Evolutionary conservation across 2,888 invertebrate genomes (phyloP).

Genomic region (Nomada flava): DNA sequence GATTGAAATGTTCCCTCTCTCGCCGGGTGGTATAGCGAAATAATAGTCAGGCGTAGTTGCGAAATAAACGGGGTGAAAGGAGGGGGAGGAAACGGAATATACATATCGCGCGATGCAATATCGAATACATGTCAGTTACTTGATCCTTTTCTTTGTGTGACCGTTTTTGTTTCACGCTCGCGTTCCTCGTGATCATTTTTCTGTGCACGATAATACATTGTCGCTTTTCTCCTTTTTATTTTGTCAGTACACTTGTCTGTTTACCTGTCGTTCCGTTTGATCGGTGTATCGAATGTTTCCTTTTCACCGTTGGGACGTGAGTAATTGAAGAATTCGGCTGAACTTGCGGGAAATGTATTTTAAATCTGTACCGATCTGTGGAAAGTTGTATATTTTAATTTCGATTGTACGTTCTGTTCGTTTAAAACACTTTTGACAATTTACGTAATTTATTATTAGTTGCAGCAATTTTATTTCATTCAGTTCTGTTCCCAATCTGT

Average conservation of each 20-base stretch:
- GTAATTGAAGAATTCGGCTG: conserved; percentile 5
- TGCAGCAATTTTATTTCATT: too few relatives aligned
- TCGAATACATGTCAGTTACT: conserved; percentile 26
- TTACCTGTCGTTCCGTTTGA: conserved; percentile 21
- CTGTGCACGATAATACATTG: too few relatives aligned
- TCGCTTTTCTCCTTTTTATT: conserved; percentile 3
- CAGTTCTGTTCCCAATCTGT: too few relatives aligned
- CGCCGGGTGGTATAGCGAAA: not conserved
- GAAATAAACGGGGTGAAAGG: conserved; percentile 14
- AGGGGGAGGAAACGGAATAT: not conserved
- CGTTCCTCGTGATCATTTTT: not conserved
- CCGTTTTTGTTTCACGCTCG: conserved; percentile 33
- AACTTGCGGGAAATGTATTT: not conserved
- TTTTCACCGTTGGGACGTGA: conserved; percentile 1
- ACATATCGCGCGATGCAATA: conserved; percentile 14
- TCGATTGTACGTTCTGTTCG: not conserved
- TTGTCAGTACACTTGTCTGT: not conserved
- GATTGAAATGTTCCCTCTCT: conserved; percentile 36
- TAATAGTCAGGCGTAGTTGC: conserved; percentile 1
- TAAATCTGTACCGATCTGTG: not conserved
- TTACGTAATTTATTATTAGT: too few relatives aligned
- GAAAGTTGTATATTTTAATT: not conserved
- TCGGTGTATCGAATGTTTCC: conserved; percentile 12
- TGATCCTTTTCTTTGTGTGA: conserved; percentile 24
- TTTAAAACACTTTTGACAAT: too few relatives aligned